phyloP scores from a whole-genome alignment of 37 sponge, comb jelly and placozoan genomes.

The Hormiphora californensis region DNA sequence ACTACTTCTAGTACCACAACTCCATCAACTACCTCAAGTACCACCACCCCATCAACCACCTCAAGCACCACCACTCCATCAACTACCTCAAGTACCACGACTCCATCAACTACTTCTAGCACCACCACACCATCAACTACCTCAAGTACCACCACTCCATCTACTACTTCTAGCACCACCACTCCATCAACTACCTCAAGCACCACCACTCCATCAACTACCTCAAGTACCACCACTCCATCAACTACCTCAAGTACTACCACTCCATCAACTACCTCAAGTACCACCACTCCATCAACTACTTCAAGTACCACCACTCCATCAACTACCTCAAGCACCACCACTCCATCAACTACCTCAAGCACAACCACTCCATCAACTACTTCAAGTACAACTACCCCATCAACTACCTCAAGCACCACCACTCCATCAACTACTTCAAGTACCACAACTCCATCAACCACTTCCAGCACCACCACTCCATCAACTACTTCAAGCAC shows the following conservation, averaged over 20 bases:
- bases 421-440: too few relatives aligned
- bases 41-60: neutral
- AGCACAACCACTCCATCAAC: too few relatives aligned
- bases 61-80: neutral
- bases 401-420: too few relatives aligned
- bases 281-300: too few relatives aligned
- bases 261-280: neutral
- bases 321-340: neutral
- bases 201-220: neutral
- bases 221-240: neutral
- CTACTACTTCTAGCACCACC: neutral
- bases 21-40: neutral
- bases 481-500: constrained; percentile 3
- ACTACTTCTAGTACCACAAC: too few relatives aligned
- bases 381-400: too few relatives aligned
- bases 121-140: neutral
- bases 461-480: too few relatives aligned
- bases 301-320: neutral
- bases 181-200: neutral
- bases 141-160: neutral
- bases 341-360: too few relatives aligned
- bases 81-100: neutral
- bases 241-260: neutral
- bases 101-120: neutral
- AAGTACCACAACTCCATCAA: too few relatives aligned